phyloP scores from a whole-genome alignment of 2,797 vertebrate genomes.

The Sphenopsis melanotis region DNA sequence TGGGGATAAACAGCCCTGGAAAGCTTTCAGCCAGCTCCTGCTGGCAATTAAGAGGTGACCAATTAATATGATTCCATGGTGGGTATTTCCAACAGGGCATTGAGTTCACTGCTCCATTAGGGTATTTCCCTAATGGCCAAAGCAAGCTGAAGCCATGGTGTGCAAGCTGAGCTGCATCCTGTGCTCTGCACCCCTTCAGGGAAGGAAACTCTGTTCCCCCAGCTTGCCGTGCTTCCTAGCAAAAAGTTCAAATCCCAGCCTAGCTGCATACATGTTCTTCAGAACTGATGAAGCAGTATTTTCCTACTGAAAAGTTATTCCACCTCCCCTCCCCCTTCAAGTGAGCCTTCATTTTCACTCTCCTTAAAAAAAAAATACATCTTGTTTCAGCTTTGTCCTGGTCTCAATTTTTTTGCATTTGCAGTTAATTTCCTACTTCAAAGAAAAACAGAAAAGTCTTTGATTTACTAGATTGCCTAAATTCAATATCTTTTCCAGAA shows the following conservation, averaged over 20 bases:
- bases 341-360: neutral
- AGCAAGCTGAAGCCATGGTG: fast-evolving
- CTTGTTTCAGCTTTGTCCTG: neutral
- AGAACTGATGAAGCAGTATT: neutral
- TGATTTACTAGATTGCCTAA: constrained; percentile 20
- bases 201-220: neutral
- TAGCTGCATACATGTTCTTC: neutral
- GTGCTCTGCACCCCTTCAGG: neutral
- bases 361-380: neutral
- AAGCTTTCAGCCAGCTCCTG: neutral
- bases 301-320: neutral
- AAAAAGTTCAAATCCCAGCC: neutral
- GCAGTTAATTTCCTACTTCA: constrained; percentile 40
- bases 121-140: neutral
- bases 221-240: fast-evolving
- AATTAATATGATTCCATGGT: neutral
- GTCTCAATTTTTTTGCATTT: constrained; percentile 8
- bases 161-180: neutral
- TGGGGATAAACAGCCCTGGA: neutral
- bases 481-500: constrained; percentile 47
- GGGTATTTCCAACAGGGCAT: neutral
- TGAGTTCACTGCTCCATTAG: neutral
- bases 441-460: constrained; percentile 1
- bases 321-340: neutral
- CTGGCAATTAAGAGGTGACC: neutral